A percentile compares a stretch with the other conserved stretches of the same genome.
These are phyloP conservation scores for Leucophora obtusa DNA, from an alignment of 2,888 invertebrate genomes.

Conservation along the genomic window DNA sequence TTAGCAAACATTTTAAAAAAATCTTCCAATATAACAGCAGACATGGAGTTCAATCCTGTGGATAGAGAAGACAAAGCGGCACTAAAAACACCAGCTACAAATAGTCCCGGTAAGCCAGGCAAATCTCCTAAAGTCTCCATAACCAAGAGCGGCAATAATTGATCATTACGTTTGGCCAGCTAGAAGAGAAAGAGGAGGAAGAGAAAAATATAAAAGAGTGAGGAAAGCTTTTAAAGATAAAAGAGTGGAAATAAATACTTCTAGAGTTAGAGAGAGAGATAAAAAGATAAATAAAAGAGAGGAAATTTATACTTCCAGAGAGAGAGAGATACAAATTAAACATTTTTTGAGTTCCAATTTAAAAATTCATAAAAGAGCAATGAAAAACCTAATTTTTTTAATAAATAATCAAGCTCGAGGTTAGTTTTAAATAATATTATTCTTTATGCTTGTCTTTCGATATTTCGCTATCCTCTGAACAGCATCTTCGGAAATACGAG, in stretches of 20 bases:
- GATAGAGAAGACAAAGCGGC: constrained; percentile 91
- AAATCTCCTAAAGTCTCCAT: constrained; percentile 89
- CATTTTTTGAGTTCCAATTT: too few species aligned
- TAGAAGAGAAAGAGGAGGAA: constrained; percentile 71
- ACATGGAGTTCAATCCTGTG: constrained; percentile 87
- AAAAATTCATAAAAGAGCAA: too few species aligned
- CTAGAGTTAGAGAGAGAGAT: too few species aligned
- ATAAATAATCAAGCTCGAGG: too few species aligned
- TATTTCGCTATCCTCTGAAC: too few species aligned
- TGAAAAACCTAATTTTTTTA: too few species aligned
- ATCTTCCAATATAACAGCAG: constrained; percentile 87
- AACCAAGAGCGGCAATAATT: constrained; percentile 89
- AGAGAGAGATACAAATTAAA: not conserved
- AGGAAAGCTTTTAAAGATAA: not conserved
- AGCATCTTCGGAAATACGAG: too few species aligned
- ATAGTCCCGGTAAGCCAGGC: constrained; percentile 91
- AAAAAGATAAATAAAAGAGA: not conserved
- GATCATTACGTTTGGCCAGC: constrained; percentile 86
- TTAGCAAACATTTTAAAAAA: constrained; percentile 82
- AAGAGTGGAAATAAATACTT: too few species aligned
- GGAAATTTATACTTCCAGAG: not conserved
- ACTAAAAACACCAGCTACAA: constrained; percentile 94
- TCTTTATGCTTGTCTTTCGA: too few species aligned
- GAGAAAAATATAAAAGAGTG: not conserved
- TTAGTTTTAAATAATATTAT: too few species aligned